A percentile compares a stretch with the other conserved stretches of the same genome.
Evolutionary conservation across 1,140 invertebrate genomes (phyloP).

Genomic region (Argopecten irradians): DNA sequence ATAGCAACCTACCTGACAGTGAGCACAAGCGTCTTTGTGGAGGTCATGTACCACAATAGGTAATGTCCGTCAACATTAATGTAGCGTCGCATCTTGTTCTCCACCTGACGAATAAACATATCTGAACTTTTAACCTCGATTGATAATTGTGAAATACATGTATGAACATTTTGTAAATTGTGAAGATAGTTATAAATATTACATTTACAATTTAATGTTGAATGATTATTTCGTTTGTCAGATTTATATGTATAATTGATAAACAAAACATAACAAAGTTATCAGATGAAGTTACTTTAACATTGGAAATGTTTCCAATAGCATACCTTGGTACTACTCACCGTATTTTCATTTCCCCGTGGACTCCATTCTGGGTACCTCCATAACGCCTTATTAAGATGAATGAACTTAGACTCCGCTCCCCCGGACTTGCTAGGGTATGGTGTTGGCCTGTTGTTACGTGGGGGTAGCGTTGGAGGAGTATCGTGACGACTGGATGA

Average conservation of each 20-base stretch:
- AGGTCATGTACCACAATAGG: constrained; percentile 1
- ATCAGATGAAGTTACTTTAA: background rate
- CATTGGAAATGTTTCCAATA: background rate
- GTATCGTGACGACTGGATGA: background rate
- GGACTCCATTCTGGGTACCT: background rate
- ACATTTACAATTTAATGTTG: too few species aligned
- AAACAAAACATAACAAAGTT: too few species aligned
- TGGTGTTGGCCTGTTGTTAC: background rate
- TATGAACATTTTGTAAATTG: too few species aligned
- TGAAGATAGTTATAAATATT: too few species aligned
- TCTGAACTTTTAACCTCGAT: too few species aligned
- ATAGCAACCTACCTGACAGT: background rate
- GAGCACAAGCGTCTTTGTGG: background rate
- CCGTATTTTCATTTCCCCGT: background rate
- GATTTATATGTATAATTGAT: too few species aligned
- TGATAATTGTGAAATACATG: too few species aligned
- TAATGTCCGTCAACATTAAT: background rate
- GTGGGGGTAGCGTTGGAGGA: background rate
- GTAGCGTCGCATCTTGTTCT: background rate
- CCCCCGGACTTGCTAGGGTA: background rate
- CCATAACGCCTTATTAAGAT: background rate
- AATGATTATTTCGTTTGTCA: too few species aligned
- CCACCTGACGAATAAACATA: background rate
- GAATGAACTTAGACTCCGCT: background rate
- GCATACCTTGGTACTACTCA: background rate